Evolutionary conservation across 2,113 vertebrate genomes (phyloP).

Genomic region (Gorilla gorilla): DNA sequence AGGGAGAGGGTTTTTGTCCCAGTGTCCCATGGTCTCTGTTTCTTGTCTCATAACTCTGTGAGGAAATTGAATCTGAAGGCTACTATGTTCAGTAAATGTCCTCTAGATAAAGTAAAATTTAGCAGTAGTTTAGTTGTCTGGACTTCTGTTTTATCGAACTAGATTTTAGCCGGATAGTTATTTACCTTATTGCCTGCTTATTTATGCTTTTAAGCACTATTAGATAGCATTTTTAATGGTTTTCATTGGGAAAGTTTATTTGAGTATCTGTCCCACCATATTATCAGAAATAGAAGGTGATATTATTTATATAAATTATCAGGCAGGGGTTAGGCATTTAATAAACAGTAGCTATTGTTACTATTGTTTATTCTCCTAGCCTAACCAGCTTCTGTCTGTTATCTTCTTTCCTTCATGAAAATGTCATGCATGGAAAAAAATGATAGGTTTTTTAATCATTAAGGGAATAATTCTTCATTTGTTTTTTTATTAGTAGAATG

Average conservation of each 20-base stretch:
- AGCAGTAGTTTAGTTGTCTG: not conserved
- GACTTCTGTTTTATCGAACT: not conserved
- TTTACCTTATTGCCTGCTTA: not conserved
- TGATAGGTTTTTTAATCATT: not conserved
- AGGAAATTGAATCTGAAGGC: not conserved
- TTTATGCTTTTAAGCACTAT: not conserved
- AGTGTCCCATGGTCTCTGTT: not conserved
- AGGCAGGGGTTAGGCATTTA: not conserved
- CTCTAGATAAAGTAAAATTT: not conserved
- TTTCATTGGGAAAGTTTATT: not conserved
- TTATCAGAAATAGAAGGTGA: not conserved
- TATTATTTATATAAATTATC: not conserved
- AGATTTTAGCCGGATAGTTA: not conserved
- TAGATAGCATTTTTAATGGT: not conserved
- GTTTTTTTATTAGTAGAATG: slow-evolving; percentile 56
- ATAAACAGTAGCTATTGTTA: not conserved
- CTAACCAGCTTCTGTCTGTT: not conserved
- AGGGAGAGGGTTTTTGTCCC: not conserved
- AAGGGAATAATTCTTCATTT: slow-evolving; percentile 29
- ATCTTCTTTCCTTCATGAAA: not conserved
- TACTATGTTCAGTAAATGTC: not conserved
- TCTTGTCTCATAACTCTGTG: not conserved
- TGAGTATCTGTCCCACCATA: not conserved
- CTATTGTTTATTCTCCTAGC: not conserved
- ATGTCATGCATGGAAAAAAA: not conserved